Evolutionary conservation across 2,113 vertebrate species (phyloP).

Genomic region (Motacilla alba): DNA sequence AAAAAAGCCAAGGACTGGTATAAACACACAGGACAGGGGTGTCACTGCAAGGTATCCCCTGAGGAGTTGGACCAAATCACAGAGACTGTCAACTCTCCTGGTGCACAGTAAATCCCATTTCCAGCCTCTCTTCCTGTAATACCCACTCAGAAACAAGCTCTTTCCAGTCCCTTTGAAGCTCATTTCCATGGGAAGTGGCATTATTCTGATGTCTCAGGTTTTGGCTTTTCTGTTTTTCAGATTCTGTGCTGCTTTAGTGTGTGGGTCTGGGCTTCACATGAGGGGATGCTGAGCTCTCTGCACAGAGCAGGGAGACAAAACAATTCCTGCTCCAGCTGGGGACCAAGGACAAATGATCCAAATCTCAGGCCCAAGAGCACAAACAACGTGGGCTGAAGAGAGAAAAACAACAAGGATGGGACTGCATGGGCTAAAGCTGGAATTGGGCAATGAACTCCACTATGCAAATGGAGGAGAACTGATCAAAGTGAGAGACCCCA

Average conservation of each 20-base stretch:
- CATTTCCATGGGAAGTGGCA: background rate
- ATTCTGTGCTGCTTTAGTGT: background rate
- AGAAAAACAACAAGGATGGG: background rate
- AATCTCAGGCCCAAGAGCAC: background rate
- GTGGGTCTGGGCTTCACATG: background rate
- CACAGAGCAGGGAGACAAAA: background rate
- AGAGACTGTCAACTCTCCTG: background rate
- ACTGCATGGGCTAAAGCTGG: background rate
- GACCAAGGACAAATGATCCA: background rate
- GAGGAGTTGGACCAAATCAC: background rate
- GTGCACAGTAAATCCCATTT: background rate
- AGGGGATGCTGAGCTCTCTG: background rate
- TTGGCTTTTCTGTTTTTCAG: background rate
- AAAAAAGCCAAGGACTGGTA: background rate
- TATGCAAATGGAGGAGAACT: background rate
- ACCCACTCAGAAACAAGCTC: background rate
- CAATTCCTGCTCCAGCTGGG: background rate
- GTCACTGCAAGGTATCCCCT: background rate
- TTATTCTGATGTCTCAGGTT: background rate
- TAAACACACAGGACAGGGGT: rapidly evolving
- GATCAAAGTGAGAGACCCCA: rapidly evolving
- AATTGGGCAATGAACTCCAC: background rate
- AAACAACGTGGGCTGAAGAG: background rate
- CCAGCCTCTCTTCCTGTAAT: background rate
- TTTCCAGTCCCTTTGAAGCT: background rate